Evolutionary conservation across 1,140 invertebrate genomes (phyloP), one percentile per base, ranked within the genome.

Genomic region (Thaumatotibia leucotreta): DNA sequence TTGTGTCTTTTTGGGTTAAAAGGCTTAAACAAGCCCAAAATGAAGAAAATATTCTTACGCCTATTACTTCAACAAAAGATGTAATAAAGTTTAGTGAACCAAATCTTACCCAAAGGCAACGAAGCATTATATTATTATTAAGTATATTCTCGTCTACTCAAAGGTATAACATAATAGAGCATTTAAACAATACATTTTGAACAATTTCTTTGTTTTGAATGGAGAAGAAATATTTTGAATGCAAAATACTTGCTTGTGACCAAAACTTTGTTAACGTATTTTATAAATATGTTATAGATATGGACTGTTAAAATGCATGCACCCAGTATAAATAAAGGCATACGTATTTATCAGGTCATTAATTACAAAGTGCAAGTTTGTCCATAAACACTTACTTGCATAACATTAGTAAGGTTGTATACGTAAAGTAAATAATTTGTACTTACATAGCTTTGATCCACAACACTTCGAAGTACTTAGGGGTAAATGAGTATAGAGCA

Each of bases 81-180:
- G 65, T 71, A 70, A 71, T 71, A 71, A 74, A 71, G 69, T 68
- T 74, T 70, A 69, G 64, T 73, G 72, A 68, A 66, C 64, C 67
- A 58, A 63, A 50, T 49, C 33, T 39, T 63, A 32, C 61, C 61
- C 24, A 20, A 63, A 29, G 50, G 32, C 58, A 64, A 67, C 61
- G 61, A 63, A 29, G 45, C 66, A 49, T 31, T 63, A 52, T 29
- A 33, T 31, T 17, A 33, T 31, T 5, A n/a, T n/a, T n/a, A n/a
- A n/a, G n/a, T n/a, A n/a, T n/a, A n/a, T n/a, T 22, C 61, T 29
- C 61, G 23, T 23, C 35, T 35, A 20, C 14, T 32, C 24, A 63
- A 17, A 32, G n/a, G 20, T 35, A 63, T 33, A 35, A 63, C 33
- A 33, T 35, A 17, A 29, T 17, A 29, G 52, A 14, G 8, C 52